A percentile compares a stretch with the other conserved stretches of the same genome.
Conservation (phyloP, 2,888 invertebrate genomes). For the Mesoligia furuncula region DNA sequence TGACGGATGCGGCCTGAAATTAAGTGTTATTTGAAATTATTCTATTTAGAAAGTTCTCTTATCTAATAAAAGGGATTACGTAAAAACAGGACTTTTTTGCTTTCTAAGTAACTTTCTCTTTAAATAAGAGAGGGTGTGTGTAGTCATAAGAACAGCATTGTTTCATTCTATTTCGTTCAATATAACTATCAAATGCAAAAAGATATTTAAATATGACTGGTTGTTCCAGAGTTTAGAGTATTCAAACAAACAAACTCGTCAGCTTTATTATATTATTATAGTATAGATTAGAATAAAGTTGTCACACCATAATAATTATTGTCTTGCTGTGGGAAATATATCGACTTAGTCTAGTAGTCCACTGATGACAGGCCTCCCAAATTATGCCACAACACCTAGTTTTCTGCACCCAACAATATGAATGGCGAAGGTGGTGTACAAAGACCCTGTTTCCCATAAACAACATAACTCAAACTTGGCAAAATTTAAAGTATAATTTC, state of each 20-base stretch:
- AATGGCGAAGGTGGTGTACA: not conserved
- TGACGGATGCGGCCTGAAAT: constrained; percentile 83
- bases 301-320: not conserved
- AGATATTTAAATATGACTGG: not conserved
- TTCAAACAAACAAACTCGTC: not conserved
- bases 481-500: not conserved
- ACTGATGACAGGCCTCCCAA: not conserved
- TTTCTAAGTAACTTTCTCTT: no score
- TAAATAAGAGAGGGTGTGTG: no score
- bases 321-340: not conserved
- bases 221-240: not conserved
- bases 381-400: not conserved
- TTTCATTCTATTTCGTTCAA: no score
- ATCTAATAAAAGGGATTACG: not conserved
- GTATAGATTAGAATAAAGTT: not conserved
- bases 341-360: not conserved
- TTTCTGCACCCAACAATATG: not conserved
- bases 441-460: not conserved
- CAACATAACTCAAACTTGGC: not conserved
- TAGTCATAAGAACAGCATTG: no score
- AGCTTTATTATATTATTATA: not conserved
- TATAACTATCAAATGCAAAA: not conserved
- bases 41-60: not conserved
- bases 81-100: not conserved
- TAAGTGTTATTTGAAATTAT: not conserved